Percentiles rank a stretch among this genome's conserved stretches.
Evolutionary conservation across 2,888 invertebrate species (phyloP).

Genomic region (Lomographa bimaculata): DNA sequence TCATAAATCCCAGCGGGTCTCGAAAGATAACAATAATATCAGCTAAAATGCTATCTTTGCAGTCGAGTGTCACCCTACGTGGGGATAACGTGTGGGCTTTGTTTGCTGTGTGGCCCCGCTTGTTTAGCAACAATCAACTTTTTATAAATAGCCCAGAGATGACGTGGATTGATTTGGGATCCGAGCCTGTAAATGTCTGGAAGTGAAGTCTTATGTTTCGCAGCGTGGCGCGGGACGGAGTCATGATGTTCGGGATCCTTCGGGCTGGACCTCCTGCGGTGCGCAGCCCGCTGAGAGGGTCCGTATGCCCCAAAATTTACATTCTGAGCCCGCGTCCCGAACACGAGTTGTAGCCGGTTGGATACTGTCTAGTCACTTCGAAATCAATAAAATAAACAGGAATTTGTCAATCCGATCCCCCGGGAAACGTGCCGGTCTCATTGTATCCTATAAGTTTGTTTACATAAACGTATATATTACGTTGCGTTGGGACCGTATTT

Average conservation of each 20-base stretch:
- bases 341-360: slow-evolving; percentile 50
- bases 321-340: slow-evolving; percentile 60
- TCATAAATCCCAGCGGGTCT: slow-evolving; percentile 40
- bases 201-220: slow-evolving; percentile 79
- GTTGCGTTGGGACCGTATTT: slow-evolving; percentile 31
- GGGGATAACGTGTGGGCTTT: slow-evolving; percentile 41
- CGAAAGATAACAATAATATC: slow-evolving; percentile 32
- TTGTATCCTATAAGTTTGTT: slow-evolving; percentile 50
- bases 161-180: slow-evolving; percentile 69
- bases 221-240: slow-evolving; percentile 75
- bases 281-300: slow-evolving; percentile 53
- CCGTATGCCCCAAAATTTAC: slow-evolving; percentile 67
- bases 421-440: slow-evolving; percentile 38
- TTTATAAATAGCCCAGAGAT: slow-evolving; percentile 52
- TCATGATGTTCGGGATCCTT: slow-evolving; percentile 48
- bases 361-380: slow-evolving; percentile 55
- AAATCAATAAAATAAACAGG: slow-evolving; percentile 58
- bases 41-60: slow-evolving; percentile 38
- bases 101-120: slow-evolving; percentile 52
- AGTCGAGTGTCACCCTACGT: slow-evolving; percentile 37
- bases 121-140: slow-evolving; percentile 53
- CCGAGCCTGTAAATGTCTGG: slow-evolving; percentile 56
- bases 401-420: slow-evolving; percentile 53
- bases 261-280: slow-evolving; percentile 60
- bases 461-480: slow-evolving; percentile 43